These are phyloP conservation scores for Leptoteleia sp. DNA, from an alignment of 1,140 invertebrate species.

Conservation along the genomic window DNA sequence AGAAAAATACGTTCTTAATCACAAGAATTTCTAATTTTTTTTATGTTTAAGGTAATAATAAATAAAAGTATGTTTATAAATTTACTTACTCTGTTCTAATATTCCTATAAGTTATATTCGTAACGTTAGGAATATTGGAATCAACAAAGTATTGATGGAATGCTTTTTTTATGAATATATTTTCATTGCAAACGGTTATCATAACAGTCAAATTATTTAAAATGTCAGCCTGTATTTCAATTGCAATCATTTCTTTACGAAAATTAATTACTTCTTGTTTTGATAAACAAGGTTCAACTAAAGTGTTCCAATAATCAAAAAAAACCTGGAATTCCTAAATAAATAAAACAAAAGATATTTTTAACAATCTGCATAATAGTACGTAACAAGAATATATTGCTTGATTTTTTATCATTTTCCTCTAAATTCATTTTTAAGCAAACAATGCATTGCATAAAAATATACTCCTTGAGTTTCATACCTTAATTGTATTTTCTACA, in stretches of 20 bases:
- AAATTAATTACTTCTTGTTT: conserved; percentile 21
- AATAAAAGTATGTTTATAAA: too few species aligned
- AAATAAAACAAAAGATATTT: background rate
- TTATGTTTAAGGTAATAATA: too few species aligned
- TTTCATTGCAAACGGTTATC: conserved; percentile 47
- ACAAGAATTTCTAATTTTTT: too few species aligned
- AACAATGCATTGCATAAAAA: background rate
- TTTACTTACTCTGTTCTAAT: conserved; percentile 32
- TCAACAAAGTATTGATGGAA: conserved; percentile 39
- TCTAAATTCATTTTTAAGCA: background rate
- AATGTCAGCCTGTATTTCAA: conserved; percentile 20
- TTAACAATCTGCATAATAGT: too few species aligned
- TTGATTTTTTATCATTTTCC: too few species aligned
- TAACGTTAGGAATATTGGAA: conserved; percentile 10
- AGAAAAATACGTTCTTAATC: too few species aligned
- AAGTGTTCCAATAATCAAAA: conserved; percentile 37
- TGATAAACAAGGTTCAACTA: conserved; percentile 33
- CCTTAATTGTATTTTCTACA: conserved; percentile 28
- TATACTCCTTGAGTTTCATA: background rate
- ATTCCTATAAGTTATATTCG: conserved; percentile 33
- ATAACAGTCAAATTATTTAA: conserved; percentile 10
- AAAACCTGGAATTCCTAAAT: conserved; percentile 38
- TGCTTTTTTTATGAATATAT: conserved; percentile 19
- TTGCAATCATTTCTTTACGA: conserved; percentile 20
- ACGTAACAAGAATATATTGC: too few species aligned